Evolutionary conservation across 1,140 invertebrate species (phyloP), one percentile per base, ranked within the genome.

Genomic region (Penaeus indicus): DNA sequence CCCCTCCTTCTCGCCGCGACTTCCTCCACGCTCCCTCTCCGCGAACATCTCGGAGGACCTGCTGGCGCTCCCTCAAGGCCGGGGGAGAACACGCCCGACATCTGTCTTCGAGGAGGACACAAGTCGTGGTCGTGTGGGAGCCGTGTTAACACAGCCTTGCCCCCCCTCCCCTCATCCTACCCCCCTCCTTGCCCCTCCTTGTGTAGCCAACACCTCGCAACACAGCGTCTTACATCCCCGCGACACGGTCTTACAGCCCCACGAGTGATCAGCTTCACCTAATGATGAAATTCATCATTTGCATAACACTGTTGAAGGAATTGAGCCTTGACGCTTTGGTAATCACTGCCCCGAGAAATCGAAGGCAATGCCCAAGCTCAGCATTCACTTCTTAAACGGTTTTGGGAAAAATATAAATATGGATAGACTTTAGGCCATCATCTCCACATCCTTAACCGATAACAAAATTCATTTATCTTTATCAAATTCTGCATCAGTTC

Each of bases 101-200:
- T 81, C 85, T 86, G 85, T 67, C 77, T 86, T 80, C 25, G 77
- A 86, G 60, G 60, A 62, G n/a, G 85, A 86, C 85, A 81, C 77
- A 47, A 80, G 85, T 86, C 85, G 38, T 67, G 61, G 54, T 62
- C 22, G 77, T 64, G 72, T 86, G 77, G 77, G 62, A 64, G 72
- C 62, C 60, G 22, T 86, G 85, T 86, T 86, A 86, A 86, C 85
- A 86, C 38, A n/a, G 85, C n/a, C 61, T 38, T 63, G 61, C 61
- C 77, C 77, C 77, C 62, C 63, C 62, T 32, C 62, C 38, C n/a
- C 19, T 63, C 25, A 60, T 32, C 81, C 61, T 25, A 32, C 38
- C 38, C 32, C 32, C 62, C 82, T 25, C 63, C 19, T 21, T 61
- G 21, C 63, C 62, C 38, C 25, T 19, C 54, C 32, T 32, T n/a